Base-by-base conservation (phyloP, 2,888 invertebrate species). In the Zygothrica quintamaculata region DNA sequence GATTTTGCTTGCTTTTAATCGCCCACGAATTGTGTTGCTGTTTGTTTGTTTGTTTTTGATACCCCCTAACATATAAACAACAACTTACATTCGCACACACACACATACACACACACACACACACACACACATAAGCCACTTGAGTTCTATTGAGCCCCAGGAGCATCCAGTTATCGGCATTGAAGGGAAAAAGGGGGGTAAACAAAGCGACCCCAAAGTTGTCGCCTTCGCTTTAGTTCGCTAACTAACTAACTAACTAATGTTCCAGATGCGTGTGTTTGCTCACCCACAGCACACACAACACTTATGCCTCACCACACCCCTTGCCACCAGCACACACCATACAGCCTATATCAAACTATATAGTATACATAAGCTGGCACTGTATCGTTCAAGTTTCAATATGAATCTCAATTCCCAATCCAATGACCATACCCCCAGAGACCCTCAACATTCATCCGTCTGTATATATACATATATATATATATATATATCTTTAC, bases 11-110 rank as follows among this genome's bases (percentile, higher is more conserved):
- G 69, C 55, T 58, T 74, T 77, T 67, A 74, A 77, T 81, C 82
- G 82, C 82, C 82, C 81, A 81, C 82, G 69, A 82, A 78, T 77
- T 76, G 64, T 71, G 52, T 59, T 57, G 52, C 53, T 74, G 36
- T 62, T 77, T 64, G 65, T 74, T 71, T 72, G 68, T 69, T 79
- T 80, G 81, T 60, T 79, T 76, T 69, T 74, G 81, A 81, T 80
- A 80, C 74, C 69, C 67, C 65, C 78, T 60, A 69, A 52, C 52
- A 56, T 50, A 57, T 13, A 22, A 44, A 40, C 57, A 48, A 50
- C 36, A 62, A 5, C 56, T 55, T 40, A 33, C 65, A 51, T 43
- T 62, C 53, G 33, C 64, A 64, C 56, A 55, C 62, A 59, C 69
- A 65, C 39, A 62, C 42, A 56, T 62, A 55, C 44, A 34, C 57